Base-by-base conservation (phyloP, 2,113 vertebrate species). In the Burhinus oedicnemus region DNA sequence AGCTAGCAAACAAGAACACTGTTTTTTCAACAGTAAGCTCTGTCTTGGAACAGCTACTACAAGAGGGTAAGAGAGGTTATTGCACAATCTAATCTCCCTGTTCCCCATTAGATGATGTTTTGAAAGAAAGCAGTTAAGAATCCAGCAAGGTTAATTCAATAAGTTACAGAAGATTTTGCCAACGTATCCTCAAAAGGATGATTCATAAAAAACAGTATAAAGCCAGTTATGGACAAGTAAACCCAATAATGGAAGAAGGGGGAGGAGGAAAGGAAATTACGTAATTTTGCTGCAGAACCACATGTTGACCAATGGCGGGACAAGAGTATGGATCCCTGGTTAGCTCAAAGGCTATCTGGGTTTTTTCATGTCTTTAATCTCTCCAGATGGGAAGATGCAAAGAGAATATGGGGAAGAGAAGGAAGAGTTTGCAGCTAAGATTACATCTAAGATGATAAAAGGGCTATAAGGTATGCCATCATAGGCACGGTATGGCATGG, bases 41-140 rank as follows among this genome's bases (percentile, higher is more conserved):
- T 68, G 7, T 72, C 25, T 81, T 81, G 47, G 14, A 82, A 82
- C 8, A 81, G 40, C 15, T n/a, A 19, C 22, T 75, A 12, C 23
- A 49, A 18, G 11, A 49, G 8, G 2, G 9, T 54, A 82, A 82
- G 12, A 77, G 8, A 42, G 9, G 7, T n/a, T 52, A 23, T 40
- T 71, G 8, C 1, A 5, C 7, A 19, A 16, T 58, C 3, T n/a
- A 34, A 45, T 30, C 12, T 54, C 26, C 11, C 9, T 54, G 6
- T 27, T 71, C 8, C 2, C 13, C 4, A 12, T 21, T 54, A 30
- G 10, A 32, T 0, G 2, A n/a, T 7, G 4, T 54, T 75, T 70
- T n/a, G 22, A 83, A 74, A 57, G 4, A n/a, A 52, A 80, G 5
- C 30, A 17, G 6, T 42, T 65, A 83, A 47, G 8, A 58, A 60